A percentile compares a stretch with the other conserved stretches of the same genome.
phyloP scores from a whole-genome alignment of 2,113 vertebrate species.

The Bubo scandiacus region DNA sequence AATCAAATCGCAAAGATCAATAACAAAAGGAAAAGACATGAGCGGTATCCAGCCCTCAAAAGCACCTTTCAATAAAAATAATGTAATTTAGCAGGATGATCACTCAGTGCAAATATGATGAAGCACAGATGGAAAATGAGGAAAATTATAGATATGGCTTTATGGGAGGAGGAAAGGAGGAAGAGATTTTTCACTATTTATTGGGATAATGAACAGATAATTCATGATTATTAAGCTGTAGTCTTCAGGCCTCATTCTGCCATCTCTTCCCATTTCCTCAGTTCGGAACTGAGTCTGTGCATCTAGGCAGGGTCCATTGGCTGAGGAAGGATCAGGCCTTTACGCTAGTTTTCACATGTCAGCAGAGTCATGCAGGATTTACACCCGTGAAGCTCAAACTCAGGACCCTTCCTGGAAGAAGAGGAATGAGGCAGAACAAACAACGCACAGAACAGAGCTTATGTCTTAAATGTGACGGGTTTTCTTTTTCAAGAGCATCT shows the following conservation, averaged over 20 bases:
- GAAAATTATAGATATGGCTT: slow-evolving; percentile 23
- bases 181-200: slow-evolving; percentile 59
- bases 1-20: slow-evolving; percentile 34
- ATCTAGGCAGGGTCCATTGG: not conserved
- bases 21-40: slow-evolving; percentile 27
- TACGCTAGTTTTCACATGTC: not conserved
- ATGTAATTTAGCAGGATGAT: slow-evolving; percentile 48
- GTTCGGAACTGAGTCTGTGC: not conserved
- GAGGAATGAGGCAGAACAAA: not conserved
- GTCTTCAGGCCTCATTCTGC: not conserved
- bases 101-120: slow-evolving; percentile 56
- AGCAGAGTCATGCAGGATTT: not conserved
- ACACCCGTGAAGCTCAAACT: not conserved
- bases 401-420: not conserved
- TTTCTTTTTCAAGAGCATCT: not conserved
- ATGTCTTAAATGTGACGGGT: accelerated
- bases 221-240: slow-evolving; percentile 53
- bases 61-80: slow-evolving; percentile 62
- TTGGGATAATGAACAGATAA: slow-evolving; percentile 59
- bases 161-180: slow-evolving; percentile 39
- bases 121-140: slow-evolving; percentile 52
- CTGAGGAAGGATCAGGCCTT: not conserved
- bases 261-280: not conserved
- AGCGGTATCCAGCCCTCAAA: slow-evolving; percentile 14
- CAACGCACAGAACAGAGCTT: not conserved